Percentiles rank a stretch among this genome's conserved stretches.
Evolutionary conservation across 1,140 invertebrate genomes (phyloP).

Genomic region (Phenacoccus solenopsis): DNA sequence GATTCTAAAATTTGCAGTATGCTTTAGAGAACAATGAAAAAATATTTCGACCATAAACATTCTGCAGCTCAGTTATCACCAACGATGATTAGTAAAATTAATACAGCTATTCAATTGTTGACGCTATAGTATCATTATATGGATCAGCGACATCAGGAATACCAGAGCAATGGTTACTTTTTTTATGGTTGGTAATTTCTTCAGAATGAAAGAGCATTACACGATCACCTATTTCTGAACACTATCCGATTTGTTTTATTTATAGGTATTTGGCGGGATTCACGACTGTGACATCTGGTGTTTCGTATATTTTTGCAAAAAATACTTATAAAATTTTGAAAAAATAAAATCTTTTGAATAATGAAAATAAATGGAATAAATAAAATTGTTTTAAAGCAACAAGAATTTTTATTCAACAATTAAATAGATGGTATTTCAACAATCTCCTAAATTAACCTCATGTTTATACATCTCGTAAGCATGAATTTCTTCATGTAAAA

Average conservation of each 20-base stretch:
- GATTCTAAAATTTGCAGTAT: not conserved
- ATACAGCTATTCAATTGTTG: conserved; percentile 75
- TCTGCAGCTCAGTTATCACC: conserved; percentile 83
- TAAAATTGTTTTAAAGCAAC: too few relatives aligned
- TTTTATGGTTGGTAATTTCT: not conserved
- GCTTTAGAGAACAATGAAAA: conserved; percentile 62
- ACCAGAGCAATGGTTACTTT: not conserved
- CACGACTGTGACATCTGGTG: not conserved
- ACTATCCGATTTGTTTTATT: not conserved
- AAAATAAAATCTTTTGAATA: not conserved
- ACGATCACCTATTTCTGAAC: too few relatives aligned
- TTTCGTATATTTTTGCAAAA: not conserved
- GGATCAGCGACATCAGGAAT: not conserved
- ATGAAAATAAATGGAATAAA: not conserved
- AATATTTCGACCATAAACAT: conserved; percentile 82
- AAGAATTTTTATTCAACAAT: not conserved
- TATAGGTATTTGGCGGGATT: not conserved
- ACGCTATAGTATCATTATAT: not conserved
- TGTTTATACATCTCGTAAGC: conserved; percentile 76
- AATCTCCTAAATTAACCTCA: not conserved
- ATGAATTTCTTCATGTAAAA: conserved; percentile 59
- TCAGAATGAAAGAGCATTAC: not conserved
- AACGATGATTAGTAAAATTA: conserved; percentile 84
- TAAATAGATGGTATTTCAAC: not conserved
- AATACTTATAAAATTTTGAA: not conserved